Evolutionary conservation across 2,113 vertebrate genomes (phyloP), one percentile per base, ranked within the genome.

Genomic region (Pandion haliaetus): DNA sequence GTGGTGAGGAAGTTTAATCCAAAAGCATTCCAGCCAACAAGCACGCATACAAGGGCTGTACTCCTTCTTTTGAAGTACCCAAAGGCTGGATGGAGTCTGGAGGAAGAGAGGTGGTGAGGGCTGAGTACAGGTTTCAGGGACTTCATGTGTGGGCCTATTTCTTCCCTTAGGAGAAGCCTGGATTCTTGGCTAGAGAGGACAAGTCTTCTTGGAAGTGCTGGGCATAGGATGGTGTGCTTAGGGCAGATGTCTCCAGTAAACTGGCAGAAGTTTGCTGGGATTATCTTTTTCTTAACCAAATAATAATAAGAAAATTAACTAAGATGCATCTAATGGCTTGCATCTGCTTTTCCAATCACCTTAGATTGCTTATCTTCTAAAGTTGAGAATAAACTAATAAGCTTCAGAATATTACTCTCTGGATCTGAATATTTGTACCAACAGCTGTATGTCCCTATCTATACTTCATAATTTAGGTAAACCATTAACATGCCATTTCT

Each of bases 221-320:
- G 94, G 74, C 78, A 93, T 18, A 79, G 38, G 45, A 72, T 2
- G 31, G n/a, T 82, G 70, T 85, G 82, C 84, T 94, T 92, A 42
- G 82, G 91, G 93, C 81, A 94, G 32, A 70, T 19, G 20, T 45
- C 70, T 94, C 62, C 70, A 65, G 36, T 25, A 80, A 83, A 66
- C 18, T 88, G 66, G 49, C 82, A 67, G 54, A 93, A 80, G 55
- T 66, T 94, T 91, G 25, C 61, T 90, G 71, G 42, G 23, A 67
- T 94, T 97, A 85, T 65, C 82, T 93, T 95, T 85, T 92, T 73
- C 49, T 85, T 85, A 76, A 93, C 54, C 34, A 87, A 91, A 61
- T 38, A 93, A 66, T 88, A 93, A 71, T 2, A 74, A 78, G 11
- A 77, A 81, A 74, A 93, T 52, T 88, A 86, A 89, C 79, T 71